phyloP scores from a whole-genome alignment of 2,797 vertebrate genomes.

The Leptoclinus maculatus region DNA sequence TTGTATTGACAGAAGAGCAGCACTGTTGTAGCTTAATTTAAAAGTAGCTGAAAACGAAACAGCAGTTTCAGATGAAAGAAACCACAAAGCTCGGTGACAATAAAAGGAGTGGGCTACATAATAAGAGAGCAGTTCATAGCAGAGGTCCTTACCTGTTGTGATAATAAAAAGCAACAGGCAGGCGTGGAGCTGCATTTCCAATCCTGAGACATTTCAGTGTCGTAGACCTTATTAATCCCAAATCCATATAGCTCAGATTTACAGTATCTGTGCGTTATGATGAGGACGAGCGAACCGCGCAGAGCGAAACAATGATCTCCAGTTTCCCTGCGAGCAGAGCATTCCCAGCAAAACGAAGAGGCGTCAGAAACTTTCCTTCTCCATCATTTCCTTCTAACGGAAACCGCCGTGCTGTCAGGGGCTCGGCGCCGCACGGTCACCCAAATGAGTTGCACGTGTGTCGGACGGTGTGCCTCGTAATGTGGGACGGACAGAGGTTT shows the following conservation, averaged over 20 bases:
- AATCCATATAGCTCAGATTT: conserved; percentile 61
- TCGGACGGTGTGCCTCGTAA: not conserved
- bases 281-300: not conserved
- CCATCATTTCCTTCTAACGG: conserved; percentile 69
- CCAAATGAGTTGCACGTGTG: conserved; percentile 75
- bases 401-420: conserved; percentile 50
- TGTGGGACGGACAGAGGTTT: not conserved
- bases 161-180: conserved; percentile 75
- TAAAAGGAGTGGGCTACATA: not conserved
- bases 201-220: conserved; percentile 80
- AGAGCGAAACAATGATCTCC: not conserved
- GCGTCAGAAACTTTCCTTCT: conserved; percentile 70
- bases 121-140: not conserved
- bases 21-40: not conserved
- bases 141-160: conserved; percentile 76
- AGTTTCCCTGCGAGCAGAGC: conserved; percentile 31
- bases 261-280: not conserved
- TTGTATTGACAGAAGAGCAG: not conserved
- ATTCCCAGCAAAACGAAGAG: conserved; percentile 23
- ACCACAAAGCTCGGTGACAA: not conserved
- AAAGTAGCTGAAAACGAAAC: not conserved
- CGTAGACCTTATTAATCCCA: conserved; percentile 37
- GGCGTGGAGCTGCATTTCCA: conserved; percentile 82
- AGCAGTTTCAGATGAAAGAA: not conserved
- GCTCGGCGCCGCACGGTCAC: conserved; percentile 1